Conservation (phyloP, 2,113 vertebrate species). For the Andinoacara biseriatus region DNA sequence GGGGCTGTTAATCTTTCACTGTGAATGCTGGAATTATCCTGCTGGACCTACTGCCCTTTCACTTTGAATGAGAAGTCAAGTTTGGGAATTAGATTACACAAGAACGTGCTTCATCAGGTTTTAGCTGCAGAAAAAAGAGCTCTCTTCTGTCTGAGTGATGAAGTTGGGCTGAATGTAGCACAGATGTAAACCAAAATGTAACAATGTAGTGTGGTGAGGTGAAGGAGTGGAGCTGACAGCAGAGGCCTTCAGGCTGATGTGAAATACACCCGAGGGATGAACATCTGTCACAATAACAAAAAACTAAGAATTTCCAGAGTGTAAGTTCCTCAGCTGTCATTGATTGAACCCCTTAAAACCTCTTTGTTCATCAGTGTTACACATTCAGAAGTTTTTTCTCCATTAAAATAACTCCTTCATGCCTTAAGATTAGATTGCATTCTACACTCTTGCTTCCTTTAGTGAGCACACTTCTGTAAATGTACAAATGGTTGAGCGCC, state of each 20-base stretch:
- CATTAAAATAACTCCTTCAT: neutral
- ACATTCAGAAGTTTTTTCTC: neutral
- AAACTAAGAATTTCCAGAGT: neutral
- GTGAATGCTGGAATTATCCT: constrained; percentile 54
- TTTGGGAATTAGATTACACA: constrained; percentile 38
- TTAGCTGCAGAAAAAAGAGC: neutral
- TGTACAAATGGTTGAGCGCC: neutral
- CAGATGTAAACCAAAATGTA: neutral
- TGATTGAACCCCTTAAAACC: neutral
- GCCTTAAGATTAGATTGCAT: neutral
- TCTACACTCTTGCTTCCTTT: neutral
- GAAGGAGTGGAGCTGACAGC: neutral
- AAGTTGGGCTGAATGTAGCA: neutral
- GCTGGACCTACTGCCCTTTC: constrained; percentile 49
- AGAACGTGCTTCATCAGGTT: constrained; percentile 19
- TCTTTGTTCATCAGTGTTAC: neutral
- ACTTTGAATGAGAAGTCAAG: constrained; percentile 37
- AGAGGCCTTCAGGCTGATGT: neutral
- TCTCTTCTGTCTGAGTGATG: neutral
- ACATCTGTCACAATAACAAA: neutral
- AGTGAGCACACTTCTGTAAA: neutral
- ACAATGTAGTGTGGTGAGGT: neutral
- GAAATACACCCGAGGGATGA: neutral
- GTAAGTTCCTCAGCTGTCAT: neutral
- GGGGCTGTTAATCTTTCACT: constrained; percentile 56